Evolutionary conservation across 2,888 invertebrate species (phyloP), one percentile per base, ranked within the genome.

Genomic region (Leptura quadrifasciata): DNA sequence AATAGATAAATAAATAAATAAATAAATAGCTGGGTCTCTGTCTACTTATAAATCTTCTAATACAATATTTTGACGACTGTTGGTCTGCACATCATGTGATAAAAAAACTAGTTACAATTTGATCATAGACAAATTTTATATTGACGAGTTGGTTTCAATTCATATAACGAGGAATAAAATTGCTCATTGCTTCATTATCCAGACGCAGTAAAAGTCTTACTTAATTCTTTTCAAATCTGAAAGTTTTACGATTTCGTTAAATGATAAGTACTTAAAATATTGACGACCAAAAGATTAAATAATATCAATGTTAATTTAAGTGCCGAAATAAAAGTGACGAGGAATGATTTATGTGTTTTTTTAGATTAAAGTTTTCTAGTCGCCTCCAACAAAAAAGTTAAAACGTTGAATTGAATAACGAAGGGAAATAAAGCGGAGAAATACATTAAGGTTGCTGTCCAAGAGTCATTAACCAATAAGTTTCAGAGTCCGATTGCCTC

Each of bases 381-480:
- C 47, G 47, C 47, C 47, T 47, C 47, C 0, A 47, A n/a, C n/a
- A 47, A 47, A 47, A 39, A 47, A 47, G 4, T n/a, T 47, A 47
- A 47, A 47, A 47, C 47, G 47, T 47, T n/a, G 47, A n/a, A 47
- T 47, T 47, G 47, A 47, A 47, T 47, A 47, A 47, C 47, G 47
- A n/a, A 47, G 17, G 20, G 57, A 57, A 57, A 57, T 57, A 57
- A 57, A 57, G 2, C 24, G 15, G 24, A 20, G 10, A 57, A 20
- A 20, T 21, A 24, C 57, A 57, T 57, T 57, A 60, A 60, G 27
- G 21, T 60, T 27, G 15, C 24, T 27, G 60, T 60, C 27, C 60
- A 21, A 60, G 27, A 60, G 21, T 17, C 60, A 60, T 60, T 60
- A 60, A 31, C 31, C 27, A 60, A 60, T 60, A 60, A 60, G 24